Base-by-base conservation (phyloP, 2,888 invertebrate species). In the Sinhomidia bicolor region DNA sequence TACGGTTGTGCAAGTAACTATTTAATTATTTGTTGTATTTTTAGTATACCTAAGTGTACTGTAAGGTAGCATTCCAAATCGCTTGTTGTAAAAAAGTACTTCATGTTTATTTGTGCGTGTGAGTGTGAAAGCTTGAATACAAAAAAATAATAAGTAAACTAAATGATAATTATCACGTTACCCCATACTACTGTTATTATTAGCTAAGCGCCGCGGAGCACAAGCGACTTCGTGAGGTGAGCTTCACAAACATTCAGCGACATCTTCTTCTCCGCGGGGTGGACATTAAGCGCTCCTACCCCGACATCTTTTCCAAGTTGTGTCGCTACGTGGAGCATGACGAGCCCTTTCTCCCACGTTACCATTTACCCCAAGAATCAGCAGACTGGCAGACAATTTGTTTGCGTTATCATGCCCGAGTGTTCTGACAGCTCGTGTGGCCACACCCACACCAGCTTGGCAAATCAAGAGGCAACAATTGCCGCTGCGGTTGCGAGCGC, bases 371-470 rank as follows among this genome's bases (percentile, higher is more conserved):
- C 98, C 0, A 95, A 96, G 90, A 97, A 98, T 93, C 95, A 95
- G 90, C 95, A 95, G 51, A 97, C 96, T 47, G 98, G 98, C 1
- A 96, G 96, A 93, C 96, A 96, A 89, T 90, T 90, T 68, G 96
- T 97, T 95, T 98, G 98, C 94, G 96, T 98, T 91, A 97, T 98
- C 90, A 97, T 98, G 96, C 96, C 98, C 23, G 97, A 97, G 92
- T 95, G 96, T 83, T 89, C 90, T 0, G 91, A 91, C 32, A 78
- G 79, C n/a, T 29, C 71, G 2, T 88, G 65, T 29, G 14, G n/a
- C 9, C 51, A 51, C 12, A 3, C 9, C 10, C 29, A 29, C 14
- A 32, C 2, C 4, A 26, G 32, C 14, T 1, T 17, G 71, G 41
- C 41, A 2, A 41, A 36, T 41, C 71, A 71, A 17, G 71, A 71